Evolutionary conservation across 2,797 vertebrate species (phyloP), one percentile per base, ranked within the genome.

Genomic region (Cynopterus sphinx): DNA sequence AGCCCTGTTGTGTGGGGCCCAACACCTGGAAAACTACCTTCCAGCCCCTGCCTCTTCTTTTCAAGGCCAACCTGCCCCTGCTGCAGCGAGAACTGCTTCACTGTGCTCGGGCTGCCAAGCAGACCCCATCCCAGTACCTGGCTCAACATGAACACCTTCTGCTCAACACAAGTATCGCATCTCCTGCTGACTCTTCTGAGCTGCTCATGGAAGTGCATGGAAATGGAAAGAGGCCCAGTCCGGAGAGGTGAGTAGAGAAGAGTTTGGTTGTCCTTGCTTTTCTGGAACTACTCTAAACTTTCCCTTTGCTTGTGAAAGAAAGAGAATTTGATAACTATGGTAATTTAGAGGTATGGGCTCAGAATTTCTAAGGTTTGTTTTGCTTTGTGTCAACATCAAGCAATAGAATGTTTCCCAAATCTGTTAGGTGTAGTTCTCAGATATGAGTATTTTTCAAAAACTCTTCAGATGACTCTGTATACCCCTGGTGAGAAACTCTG

Each of bases 121-220:
- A 99, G 98, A 99, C 99, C 3, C 99, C 99, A 0, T 99, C 99
- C 49, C 99, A 99, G 98, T 99, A 99, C 98, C 98, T 99, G 97
- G 99, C 99, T 24, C 99, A 99, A 97, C 99, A 99, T 0, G 99
- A 99, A 97, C 99, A 99, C 98, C 99, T 99, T 97, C 99, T 99
- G 97, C 99, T 99, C 78, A 99, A 99, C 98, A 99, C 99, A 85
- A 99, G 98, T 53, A 98, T 99, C 82, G 98, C 99, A 0, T 99
- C 99, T 1, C 99, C 99, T 0, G 98, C 99, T 0, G 99, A 99
- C 98, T 99, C 99, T 92, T 99, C 99, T 0, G 99, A 99, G 98
- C 99, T 99, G 77, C 99, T 99, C 95, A 99, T 99, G 96, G 99
- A 99, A 96, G 99, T 99, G 39, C 99, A 99, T 0, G 99, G 99